Conservation (phyloP, 1,140 invertebrate species). For the Delia radicum region DNA sequence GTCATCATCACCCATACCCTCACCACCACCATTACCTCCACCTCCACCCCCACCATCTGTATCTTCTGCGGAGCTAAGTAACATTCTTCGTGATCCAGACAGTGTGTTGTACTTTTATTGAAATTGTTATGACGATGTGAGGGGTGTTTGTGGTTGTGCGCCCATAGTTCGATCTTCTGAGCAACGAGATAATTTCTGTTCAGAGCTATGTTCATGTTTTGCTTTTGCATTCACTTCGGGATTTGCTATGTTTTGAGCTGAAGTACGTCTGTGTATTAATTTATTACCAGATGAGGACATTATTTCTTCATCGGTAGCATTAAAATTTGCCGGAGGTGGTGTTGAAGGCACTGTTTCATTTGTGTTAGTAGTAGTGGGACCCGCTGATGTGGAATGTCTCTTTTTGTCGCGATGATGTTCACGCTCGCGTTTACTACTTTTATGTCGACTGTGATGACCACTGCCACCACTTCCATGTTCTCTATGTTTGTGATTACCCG, state of each 20-base stretch:
- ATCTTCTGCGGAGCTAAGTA: constrained; percentile 51
- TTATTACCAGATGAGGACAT: constrained; percentile 31
- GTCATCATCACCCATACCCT: constrained; percentile 68
- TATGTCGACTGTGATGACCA: constrained; percentile 33
- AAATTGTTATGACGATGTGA: constrained; percentile 30
- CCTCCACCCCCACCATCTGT: constrained; percentile 71
- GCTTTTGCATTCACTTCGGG: not conserved
- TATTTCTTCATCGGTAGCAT: constrained; percentile 45
- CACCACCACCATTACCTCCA: constrained; percentile 65
- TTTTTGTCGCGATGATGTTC: constrained; percentile 52
- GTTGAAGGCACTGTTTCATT: constrained; percentile 28
- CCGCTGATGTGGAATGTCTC: constrained; percentile 45
- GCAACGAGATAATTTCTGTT: constrained; percentile 42
- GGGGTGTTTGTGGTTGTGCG: not conserved
- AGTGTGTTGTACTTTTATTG: constrained; percentile 34
- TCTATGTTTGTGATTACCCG: not conserved
- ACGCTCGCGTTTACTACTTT: constrained; percentile 44
- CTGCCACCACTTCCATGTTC: constrained; percentile 27
- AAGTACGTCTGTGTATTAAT: constrained; percentile 36
- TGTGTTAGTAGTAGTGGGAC: not conserved
- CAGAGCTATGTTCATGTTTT: constrained; percentile 28
- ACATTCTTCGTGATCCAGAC: constrained; percentile 35
- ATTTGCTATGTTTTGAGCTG: constrained; percentile 33
- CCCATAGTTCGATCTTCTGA: constrained; percentile 35
- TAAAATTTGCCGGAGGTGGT: constrained; percentile 25